A percentile compares a stretch with the other conserved stretches of the same genome.
These are phyloP conservation scores for Sciaenops ocellatus DNA, from an alignment of 2,797 vertebrate species.

Conservation along the genomic window DNA sequence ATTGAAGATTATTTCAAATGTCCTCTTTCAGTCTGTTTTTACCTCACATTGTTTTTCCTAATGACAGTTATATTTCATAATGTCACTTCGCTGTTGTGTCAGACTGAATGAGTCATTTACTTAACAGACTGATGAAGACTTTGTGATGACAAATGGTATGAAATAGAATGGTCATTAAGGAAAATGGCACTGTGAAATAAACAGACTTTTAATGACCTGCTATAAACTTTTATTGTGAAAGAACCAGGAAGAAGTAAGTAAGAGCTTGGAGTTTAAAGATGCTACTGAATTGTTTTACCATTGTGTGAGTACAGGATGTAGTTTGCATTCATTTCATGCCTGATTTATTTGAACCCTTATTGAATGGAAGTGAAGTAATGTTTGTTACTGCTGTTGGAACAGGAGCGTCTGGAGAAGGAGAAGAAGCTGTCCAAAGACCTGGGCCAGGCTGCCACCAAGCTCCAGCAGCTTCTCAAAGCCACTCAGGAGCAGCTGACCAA, in stretches of 20 bases:
- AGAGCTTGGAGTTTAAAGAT: background rate
- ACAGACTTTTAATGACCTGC: background rate
- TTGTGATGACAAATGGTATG: background rate
- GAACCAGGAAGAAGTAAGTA: background rate
- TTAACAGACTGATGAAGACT: background rate
- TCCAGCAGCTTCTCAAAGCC: constrained; percentile 92
- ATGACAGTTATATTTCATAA: background rate
- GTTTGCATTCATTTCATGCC: background rate
- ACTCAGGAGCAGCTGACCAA: constrained; percentile 92
- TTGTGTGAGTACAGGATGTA: background rate
- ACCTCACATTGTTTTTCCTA: background rate
- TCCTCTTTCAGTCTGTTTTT: background rate
- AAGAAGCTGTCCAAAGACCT: constrained; percentile 94
- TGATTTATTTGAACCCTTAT: background rate
- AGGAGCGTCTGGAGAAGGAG: constrained; percentile 96
- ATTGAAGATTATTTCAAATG: background rate
- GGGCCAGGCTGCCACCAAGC: constrained; percentile 91
- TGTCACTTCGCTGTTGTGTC: background rate
- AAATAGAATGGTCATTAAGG: background rate
- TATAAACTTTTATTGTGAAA: background rate
- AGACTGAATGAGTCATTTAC: background rate
- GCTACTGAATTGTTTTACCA: background rate
- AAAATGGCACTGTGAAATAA: background rate
- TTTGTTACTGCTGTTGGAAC: constrained; percentile 27
- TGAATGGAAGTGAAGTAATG: background rate